Base-by-base conservation (phyloP, 2,888 invertebrate genomes). In the Brassicogethes aeneus region DNA sequence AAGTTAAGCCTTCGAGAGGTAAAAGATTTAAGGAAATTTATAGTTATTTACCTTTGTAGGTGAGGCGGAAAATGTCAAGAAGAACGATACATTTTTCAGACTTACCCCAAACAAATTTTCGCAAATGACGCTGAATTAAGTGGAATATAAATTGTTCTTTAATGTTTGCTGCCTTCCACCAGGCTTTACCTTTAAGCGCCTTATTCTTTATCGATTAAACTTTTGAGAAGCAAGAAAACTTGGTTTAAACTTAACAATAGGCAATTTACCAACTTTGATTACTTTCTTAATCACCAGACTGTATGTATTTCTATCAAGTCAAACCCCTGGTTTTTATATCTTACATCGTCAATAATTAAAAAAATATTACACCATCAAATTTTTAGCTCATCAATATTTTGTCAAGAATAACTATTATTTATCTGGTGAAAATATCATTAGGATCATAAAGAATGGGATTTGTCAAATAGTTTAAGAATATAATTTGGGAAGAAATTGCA, bases 261-360 rank as follows among this genome's bases (percentile, higher is more conserved):
- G 56, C 62, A 61, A 61, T 62, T 60, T 62, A 56, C 51, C 45
- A 63, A 62, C 59, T 64, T 64, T 64, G 63, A 64, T 64, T 63
- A 60, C 61, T 61, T 61, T 57, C 48, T 47, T 44, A 51, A 52
- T 53, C 51, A 40, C 45, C 45, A 43, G 43, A 37, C 41, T 42
- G 45, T 46, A 46, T 50, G 48, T 45, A 45, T 49, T 43, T 45
- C 42, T 46, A 42, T n/a, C n/a, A n/a, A n/a, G n/a, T n/a, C n/a
- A n/a, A n/a, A n/a, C n/a, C n/a, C n/a, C n/a, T n/a, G n/a, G n/a
- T n/a, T n/a, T n/a, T n/a, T n/a, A n/a, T n/a, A n/a, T n/a, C n/a
- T n/a, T n/a, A 33, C 13, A 33, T n/a, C 34, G 12, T 8, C 34
- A 12, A n/a, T n/a, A n/a, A n/a, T n/a, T n/a, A n/a, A n/a, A n/a